These are phyloP conservation scores for Drosophila nigromelanica DNA, from an alignment of 1,140 invertebrate species.

Conservation along the genomic window DNA sequence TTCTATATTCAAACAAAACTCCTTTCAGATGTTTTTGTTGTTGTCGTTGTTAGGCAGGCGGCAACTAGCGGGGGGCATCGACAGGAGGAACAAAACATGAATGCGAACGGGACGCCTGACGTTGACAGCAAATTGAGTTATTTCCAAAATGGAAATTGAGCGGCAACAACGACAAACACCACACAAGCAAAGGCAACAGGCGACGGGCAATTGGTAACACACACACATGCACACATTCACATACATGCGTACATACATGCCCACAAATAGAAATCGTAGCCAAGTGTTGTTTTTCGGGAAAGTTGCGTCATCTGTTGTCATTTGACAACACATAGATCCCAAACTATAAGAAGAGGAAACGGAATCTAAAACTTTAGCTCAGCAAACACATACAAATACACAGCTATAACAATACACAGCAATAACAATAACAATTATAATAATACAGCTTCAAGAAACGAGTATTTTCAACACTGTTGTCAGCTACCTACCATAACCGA, in stretches of 20 bases:
- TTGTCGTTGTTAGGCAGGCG: not conserved
- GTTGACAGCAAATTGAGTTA: constrained; percentile 72
- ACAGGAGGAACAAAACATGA: constrained; percentile 29
- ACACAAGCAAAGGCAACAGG: constrained; percentile 7
- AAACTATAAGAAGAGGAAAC: constrained; percentile 13
- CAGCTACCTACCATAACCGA: too few relatives aligned
- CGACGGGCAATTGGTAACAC: constrained; percentile 10
- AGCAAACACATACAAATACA: constrained; percentile 2
- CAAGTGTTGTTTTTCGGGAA: constrained; percentile 22
- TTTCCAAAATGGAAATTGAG: constrained; percentile 56
- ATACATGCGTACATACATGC: constrained; percentile 23
- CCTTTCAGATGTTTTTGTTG: constrained; percentile 7
- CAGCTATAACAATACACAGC: constrained; percentile 7
- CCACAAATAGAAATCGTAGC: constrained; percentile 50
- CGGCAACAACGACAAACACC: constrained; percentile 16
- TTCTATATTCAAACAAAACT: constrained; percentile 39
- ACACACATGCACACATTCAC: constrained; percentile 11
- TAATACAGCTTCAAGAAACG: not conserved
- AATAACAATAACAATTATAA: constrained; percentile 16
- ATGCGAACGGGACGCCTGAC: constrained; percentile 38
- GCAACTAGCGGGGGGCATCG: not conserved
- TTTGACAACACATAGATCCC: constrained; percentile 27
- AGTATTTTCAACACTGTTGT: not conserved
- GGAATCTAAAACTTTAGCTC: constrained; percentile 21
- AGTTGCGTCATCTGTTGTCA: constrained; percentile 62